Evolutionary conservation across 1,140 invertebrate genomes (phyloP).

Genomic region (Brachionus angularis): DNA sequence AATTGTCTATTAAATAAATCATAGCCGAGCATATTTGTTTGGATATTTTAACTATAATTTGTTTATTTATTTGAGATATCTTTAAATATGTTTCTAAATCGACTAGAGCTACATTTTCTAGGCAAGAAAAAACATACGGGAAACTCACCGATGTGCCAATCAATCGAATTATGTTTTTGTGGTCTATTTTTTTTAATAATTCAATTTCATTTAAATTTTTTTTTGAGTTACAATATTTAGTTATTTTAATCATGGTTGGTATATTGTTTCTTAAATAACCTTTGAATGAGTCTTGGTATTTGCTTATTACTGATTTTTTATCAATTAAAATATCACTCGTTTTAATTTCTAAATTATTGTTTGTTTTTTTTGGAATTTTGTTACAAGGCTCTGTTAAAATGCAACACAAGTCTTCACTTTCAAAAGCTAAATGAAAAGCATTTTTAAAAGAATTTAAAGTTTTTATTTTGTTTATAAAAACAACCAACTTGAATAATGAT

Average conservation of each 20-base stretch:
- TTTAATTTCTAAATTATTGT: background rate
- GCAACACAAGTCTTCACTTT: background rate
- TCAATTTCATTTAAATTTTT: conserved; percentile 11
- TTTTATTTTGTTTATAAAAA: no score
- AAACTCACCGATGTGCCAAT: conserved; percentile 5
- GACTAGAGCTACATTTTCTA: background rate
- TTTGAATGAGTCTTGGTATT: no score
- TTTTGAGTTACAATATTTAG: conserved; percentile 20
- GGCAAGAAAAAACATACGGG: background rate
- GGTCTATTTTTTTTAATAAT: conserved; percentile 24
- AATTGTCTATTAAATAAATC: conserved; percentile 14
- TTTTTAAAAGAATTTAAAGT: background rate
- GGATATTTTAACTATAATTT: conserved; percentile 5
- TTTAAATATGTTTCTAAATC: conserved; percentile 8
- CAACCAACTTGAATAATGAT: conserved; percentile 92
- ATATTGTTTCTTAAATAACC: conserved; percentile 9
- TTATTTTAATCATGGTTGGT: background rate
- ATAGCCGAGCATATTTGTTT: conserved; percentile 17
- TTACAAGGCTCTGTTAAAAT: background rate
- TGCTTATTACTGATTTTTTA: no score
- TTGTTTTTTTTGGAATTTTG: conserved; percentile 14
- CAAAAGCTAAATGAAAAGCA: background rate
- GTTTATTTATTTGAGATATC: background rate
- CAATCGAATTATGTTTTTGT: background rate
- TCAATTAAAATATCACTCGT: conserved; percentile 5